Evolutionary conservation across 2,113 vertebrate species (phyloP).

Genomic region (Parotia lawesii): DNA sequence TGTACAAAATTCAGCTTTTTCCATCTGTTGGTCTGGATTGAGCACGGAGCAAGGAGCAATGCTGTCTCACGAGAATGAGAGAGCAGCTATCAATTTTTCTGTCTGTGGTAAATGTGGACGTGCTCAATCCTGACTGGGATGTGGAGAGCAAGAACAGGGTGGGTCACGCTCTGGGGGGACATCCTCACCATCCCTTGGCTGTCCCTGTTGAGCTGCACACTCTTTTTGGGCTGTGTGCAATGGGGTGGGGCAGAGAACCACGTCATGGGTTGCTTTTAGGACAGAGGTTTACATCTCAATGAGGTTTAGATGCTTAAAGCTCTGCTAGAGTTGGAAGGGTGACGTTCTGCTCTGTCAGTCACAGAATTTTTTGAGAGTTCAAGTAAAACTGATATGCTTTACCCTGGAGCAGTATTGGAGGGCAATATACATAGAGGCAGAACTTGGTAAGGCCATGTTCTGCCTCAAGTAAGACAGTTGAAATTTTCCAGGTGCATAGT

Average conservation of each 20-base stretch:
- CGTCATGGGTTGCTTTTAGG: neutral
- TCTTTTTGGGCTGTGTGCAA: neutral
- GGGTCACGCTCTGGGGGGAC: rapidly evolving
- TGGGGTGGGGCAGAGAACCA: neutral
- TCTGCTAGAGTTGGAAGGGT: neutral
- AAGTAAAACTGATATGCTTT: neutral
- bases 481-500: neutral
- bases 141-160: neutral
- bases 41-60: neutral
- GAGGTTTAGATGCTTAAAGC: neutral
- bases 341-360: neutral
- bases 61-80: rapidly evolving
- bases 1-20: neutral
- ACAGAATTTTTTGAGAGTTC: neutral
- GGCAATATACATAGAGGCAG: neutral
- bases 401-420: neutral
- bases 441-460: neutral
- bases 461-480: rapidly evolving
- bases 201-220: neutral
- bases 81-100: neutral
- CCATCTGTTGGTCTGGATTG: rapidly evolving
- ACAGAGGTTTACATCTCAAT: neutral
- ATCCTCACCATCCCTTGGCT: neutral
- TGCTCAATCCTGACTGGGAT: neutral
- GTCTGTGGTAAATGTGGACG: rapidly evolving